These are phyloP conservation scores for Anarhynchus alexandrinus DNA, from an alignment of 2,113 vertebrate genomes.

Conservation along the genomic window DNA sequence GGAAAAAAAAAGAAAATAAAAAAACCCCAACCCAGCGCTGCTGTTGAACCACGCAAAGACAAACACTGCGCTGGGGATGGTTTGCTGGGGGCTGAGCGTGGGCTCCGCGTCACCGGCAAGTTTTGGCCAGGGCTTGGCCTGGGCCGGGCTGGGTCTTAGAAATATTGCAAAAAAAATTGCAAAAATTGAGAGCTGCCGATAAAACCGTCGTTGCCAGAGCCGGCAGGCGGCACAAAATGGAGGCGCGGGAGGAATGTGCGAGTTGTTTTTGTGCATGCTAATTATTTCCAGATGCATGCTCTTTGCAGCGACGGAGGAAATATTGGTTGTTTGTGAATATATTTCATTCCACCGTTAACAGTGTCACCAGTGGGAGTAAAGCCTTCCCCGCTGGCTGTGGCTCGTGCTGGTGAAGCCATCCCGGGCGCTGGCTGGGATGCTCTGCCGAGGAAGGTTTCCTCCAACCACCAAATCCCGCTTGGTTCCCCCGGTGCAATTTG, in stretches of 20 bases:
- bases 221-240: neutral
- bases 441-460: neutral
- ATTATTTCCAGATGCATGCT: neutral
- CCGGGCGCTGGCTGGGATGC: accelerated
- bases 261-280: neutral
- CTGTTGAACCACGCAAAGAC: neutral
- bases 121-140: neutral
- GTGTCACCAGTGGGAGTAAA: neutral
- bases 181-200: accelerated
- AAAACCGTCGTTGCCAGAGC: neutral
- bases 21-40: neutral
- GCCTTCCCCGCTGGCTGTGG: neutral
- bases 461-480: neutral
- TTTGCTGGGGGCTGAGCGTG: neutral
- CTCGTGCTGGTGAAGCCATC: neutral
- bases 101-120: neutral
- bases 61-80: neutral
- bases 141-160: accelerated
- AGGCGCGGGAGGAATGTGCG: neutral
- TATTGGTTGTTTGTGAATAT: neutral
- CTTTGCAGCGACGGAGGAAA: neutral
- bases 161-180: accelerated
- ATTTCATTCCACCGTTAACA: neutral
- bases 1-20: accelerated
- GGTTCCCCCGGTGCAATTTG: accelerated